A percentile compares a stretch with the other conserved stretches of the same genome.
These are phyloP conservation scores for Acipenser transmontanus DNA, from an alignment of 2,797 vertebrate genomes.

Conservation along the genomic window DNA sequence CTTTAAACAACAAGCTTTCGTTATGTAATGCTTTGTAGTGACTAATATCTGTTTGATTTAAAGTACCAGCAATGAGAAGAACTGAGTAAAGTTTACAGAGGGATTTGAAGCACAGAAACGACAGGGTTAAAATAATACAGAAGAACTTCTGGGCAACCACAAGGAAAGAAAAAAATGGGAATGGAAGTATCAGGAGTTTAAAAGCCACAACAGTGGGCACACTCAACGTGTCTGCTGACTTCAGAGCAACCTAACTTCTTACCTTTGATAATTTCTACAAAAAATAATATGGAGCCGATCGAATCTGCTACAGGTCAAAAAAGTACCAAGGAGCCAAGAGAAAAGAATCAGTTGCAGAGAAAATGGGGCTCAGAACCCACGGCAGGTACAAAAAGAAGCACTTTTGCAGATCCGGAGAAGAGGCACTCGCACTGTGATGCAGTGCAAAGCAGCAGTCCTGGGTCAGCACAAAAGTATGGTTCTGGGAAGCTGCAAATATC, in stretches of 20 bases:
- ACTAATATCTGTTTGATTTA: too few species aligned
- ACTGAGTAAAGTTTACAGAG: constrained; percentile 3
- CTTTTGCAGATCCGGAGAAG: constrained; percentile 74
- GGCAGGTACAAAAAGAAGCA: constrained; percentile 76
- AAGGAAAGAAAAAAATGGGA: constrained; percentile 46
- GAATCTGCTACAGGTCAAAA: constrained; percentile 78
- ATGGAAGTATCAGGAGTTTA: constrained; percentile 66
- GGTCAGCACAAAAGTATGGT: constrained; percentile 74
- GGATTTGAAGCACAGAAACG: constrained; percentile 39
- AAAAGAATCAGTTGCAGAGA: constrained; percentile 75
- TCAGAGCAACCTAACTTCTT: constrained; percentile 68
- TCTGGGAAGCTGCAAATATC: constrained; percentile 74
- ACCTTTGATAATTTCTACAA: constrained; percentile 34
- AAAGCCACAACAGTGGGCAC: constrained; percentile 54
- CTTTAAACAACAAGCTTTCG: neutral
- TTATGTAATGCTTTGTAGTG: too few species aligned
- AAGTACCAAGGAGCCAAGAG: constrained; percentile 79
- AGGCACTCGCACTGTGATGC: constrained; percentile 69
- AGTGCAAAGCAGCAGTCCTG: constrained; percentile 61
- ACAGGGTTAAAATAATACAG: constrained; percentile 33
- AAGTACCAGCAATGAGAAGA: neutral
- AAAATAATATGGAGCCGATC: constrained; percentile 80
- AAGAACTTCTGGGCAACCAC: constrained; percentile 24
- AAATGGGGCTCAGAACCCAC: constrained; percentile 87
- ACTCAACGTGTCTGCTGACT: constrained; percentile 70